Evolutionary conservation across 2,888 invertebrate species (phyloP), one percentile per base, ranked within the genome.

Genomic region (Amblyjoppa fuscipennis): DNA sequence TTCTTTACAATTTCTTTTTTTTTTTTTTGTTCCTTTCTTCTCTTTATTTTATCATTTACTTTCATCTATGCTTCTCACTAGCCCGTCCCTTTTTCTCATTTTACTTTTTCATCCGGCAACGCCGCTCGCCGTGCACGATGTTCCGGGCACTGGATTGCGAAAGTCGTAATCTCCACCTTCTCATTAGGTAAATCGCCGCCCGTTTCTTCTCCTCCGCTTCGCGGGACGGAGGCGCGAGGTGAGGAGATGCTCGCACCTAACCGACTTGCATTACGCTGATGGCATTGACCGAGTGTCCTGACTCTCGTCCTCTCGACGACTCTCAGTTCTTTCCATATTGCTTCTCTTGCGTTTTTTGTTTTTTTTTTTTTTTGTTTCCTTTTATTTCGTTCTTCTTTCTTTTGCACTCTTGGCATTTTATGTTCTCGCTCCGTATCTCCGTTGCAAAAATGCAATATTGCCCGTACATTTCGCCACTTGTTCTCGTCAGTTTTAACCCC

Each of bases 131-230:
- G 69, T 61, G 83, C 79, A 51, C 75, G 84, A 76, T 80, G 80
- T 76, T 64, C 84, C 68, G 16, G 38, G 77, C 70, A 75, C 79
- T 85, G 85, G 87, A 86, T 81, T 84, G 85, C 81, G 81, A 66
- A 82, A 84, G 84, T 87, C 87, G 84, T 84, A 87, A 87, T 87
- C 86, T 84, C 82, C 82, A 81, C 80, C 86, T 86, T 83, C 81
- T 87, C 87, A 87, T 87, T 87, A 87, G 79, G 86, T 81, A 84
- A 81, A 87, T 86, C 86, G 84, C 78, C 68, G 49, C 64, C 61
- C 70, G 59, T 59, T 69, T 84, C 74, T 83, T 83, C 80, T 64
- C 68, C 77, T 64, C 59, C 66, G 53, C 41, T 74, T 77, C 56
- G 77, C 70, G 56, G 16, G 4, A 56, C 16, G 80, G 73, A 49